phyloP scores from a whole-genome alignment of 2,797 vertebrate species.

The Melanotaenia trifasciata region DNA sequence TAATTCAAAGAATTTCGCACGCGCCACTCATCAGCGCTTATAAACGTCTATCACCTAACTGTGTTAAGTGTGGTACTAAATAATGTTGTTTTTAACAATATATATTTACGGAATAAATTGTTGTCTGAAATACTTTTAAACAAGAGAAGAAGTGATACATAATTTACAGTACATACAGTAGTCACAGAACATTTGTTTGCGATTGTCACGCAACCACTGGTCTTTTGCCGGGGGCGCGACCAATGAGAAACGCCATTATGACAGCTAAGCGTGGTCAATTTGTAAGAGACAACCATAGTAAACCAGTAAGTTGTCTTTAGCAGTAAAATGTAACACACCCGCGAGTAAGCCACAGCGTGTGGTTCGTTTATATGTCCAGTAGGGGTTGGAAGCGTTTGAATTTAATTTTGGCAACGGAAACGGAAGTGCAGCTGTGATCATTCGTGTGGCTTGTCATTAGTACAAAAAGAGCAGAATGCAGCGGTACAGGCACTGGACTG shows the following conservation, averaged over 20 bases:
- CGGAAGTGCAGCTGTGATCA: conserved; percentile 23
- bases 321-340: conserved; percentile 24
- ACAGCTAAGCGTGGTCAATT: conserved; percentile 17
- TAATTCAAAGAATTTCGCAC: background rate
- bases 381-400: background rate
- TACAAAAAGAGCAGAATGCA: conserved; percentile 65
- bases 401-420: conserved; percentile 41
- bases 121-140: background rate
- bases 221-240: conserved; percentile 51
- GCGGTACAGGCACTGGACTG: conserved; percentile 60
- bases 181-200: conserved; percentile 23
- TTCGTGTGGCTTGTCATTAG: fast-evolving
- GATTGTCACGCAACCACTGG: conserved; percentile 51
- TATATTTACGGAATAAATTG: background rate
- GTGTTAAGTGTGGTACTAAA: background rate
- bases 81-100: background rate
- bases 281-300: background rate
- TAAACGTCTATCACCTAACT: background rate
- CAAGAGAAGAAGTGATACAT: background rate
- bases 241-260: conserved; percentile 40
- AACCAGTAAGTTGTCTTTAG: background rate
- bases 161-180: background rate
- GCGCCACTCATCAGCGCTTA: background rate
- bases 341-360: background rate
- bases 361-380: fast-evolving